phyloP scores from a whole-genome alignment of 2,113 vertebrate genomes.

The Apodemus sylvaticus region DNA sequence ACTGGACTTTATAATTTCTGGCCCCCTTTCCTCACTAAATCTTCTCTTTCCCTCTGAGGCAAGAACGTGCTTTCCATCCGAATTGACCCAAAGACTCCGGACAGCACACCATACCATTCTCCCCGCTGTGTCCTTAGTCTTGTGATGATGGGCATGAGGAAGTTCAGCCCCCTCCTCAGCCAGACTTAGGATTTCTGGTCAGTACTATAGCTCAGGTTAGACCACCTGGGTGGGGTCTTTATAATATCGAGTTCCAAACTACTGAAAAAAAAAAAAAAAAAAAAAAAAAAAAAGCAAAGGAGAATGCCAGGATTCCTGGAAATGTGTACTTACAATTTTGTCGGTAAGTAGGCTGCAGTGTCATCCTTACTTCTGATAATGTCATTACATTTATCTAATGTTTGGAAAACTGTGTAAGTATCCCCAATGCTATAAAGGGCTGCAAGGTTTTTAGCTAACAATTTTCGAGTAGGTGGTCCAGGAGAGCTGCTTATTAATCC shows the following conservation, averaged over 20 bases:
- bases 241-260: neutral
- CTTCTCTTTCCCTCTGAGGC: neutral
- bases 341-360: constrained; percentile 94
- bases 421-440: constrained; percentile 98
- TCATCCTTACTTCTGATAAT: constrained; percentile 99
- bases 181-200: neutral
- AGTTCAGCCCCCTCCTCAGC: neutral
- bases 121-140: neutral
- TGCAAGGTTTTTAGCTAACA: constrained; percentile 97
- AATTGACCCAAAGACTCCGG: neutral
- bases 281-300: neutral
- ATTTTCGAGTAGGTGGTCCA: constrained; percentile 96
- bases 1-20: neutral
- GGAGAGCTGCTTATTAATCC: constrained; percentile 97
- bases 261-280: neutral
- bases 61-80: constrained; percentile 24
- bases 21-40: neutral
- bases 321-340: constrained; percentile 93
- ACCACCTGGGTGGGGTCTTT: neutral
- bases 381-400: constrained; percentile 98
- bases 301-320: neutral
- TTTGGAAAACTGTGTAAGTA: constrained; percentile 98
- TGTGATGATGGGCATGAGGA: neutral
- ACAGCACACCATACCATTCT: neutral
- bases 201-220: neutral